Evolutionary conservation across 2,888 invertebrate genomes (phyloP), one percentile per base, ranked within the genome.

Genomic region (Chesias legatella): DNA sequence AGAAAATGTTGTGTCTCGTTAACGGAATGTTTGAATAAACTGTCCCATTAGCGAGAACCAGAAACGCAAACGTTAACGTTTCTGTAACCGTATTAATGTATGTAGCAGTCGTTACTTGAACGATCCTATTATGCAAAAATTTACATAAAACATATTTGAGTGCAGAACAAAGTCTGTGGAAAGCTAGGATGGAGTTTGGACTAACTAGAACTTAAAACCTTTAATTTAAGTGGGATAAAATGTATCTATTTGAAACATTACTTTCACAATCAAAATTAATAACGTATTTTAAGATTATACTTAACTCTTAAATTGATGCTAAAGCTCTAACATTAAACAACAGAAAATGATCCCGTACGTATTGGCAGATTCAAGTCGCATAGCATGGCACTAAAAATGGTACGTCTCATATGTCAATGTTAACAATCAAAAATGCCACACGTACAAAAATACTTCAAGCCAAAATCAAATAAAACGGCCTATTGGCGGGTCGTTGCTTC

Each of bases 141-240:
- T 49, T 38, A 49, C 49, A 51, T 54, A 51, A 54, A 47, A 39
- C 33, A 41, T 55, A 48, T 53, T 55, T 51, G 45, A 44, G 47
- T 41, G 27, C 32, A 43, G 38, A 43, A 49, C 32, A 27, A 42
- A 35, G 25, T 33, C 35, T 10, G 23, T 25, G 7, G 30, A 33
- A 41, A 28, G 28, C 30, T 41, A 32, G 41, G 27, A 27, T 32
- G 17, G 9, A 42, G 30, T 45, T 44, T 33, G 26, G 21, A 24
- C 13, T 13, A 10, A 9, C 10, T 10, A 17, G 17, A 30, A 43
- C 22, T 21, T 24, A 33, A 7, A 9, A 31, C 13, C 5, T 17
- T 17, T 17, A 3, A 5, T 3, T 17, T 17, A 17, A 2, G 2
- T 17, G 5, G 13, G 13, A 5, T 17, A 17, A 3, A 17, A 2